These are phyloP conservation scores for Maylandia zebra DNA, from an alignment of 2,113 vertebrate species.

Conservation along the genomic window DNA sequence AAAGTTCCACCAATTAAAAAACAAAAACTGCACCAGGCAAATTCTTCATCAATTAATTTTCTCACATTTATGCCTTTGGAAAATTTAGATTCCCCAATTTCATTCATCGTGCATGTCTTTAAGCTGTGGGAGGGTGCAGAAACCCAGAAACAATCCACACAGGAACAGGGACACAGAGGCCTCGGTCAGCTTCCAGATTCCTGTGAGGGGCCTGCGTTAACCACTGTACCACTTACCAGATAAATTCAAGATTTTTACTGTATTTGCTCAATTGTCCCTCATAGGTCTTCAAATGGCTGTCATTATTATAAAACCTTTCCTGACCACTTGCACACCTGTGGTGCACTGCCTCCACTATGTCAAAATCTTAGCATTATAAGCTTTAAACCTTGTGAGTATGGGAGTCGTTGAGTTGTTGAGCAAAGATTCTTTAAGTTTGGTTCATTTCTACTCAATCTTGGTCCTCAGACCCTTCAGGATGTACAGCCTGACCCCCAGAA, in stretches of 20 bases:
- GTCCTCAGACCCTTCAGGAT: background rate
- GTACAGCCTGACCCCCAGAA: background rate
- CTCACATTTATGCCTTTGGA: background rate
- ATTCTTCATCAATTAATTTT: background rate
- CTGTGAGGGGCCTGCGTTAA: background rate
- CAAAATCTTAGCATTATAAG: background rate
- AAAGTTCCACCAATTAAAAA: background rate
- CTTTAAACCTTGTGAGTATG: background rate
- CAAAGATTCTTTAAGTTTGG: background rate
- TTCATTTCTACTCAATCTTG: background rate
- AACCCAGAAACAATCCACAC: background rate
- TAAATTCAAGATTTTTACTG: background rate
- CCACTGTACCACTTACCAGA: background rate
- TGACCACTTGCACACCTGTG: background rate
- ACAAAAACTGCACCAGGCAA: background rate
- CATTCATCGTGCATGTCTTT: background rate
- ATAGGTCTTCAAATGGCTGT: background rate
- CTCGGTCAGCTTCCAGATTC: background rate
- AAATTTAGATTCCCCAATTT: background rate
- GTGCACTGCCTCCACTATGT: background rate
- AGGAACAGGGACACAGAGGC: background rate
- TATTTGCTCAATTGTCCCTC: background rate
- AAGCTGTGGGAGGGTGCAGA: background rate
- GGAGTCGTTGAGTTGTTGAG: background rate
- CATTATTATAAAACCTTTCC: background rate